Evolutionary conservation across 2,888 invertebrate genomes (phyloP).

Genomic region (Nemotelus pantherinus): DNA sequence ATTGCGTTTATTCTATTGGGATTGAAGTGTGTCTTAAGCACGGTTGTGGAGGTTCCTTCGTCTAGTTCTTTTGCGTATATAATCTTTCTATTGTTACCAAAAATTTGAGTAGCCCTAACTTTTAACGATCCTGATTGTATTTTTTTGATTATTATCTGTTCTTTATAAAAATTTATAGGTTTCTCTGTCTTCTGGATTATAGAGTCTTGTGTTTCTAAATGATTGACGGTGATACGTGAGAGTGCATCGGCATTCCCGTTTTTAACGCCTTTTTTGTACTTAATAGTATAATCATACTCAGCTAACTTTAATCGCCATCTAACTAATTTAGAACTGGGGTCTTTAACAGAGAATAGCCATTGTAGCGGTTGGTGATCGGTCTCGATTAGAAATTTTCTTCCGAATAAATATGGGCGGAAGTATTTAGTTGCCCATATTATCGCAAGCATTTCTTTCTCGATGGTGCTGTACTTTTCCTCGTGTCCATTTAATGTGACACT

Average conservation of each 20-base stretch:
- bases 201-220: too few relatives aligned
- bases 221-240: too few relatives aligned
- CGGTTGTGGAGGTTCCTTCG: background rate
- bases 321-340: constrained; percentile 59
- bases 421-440: constrained; percentile 59
- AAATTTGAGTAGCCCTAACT: background rate
- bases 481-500: constrained; percentile 50
- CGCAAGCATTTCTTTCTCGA: constrained; percentile 55
- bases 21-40: background rate
- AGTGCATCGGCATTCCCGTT: constrained; percentile 49
- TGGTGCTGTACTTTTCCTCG: constrained; percentile 27
- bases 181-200: too few relatives aligned
- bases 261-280: constrained; percentile 50
- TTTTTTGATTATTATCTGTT: background rate
- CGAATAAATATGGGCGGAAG: constrained; percentile 58
- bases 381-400: constrained; percentile 58
- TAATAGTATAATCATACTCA: constrained; percentile 54
- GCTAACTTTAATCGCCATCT: constrained; percentile 58
- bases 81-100: background rate
- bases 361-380: constrained; percentile 61
- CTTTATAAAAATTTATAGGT: background rate
- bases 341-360: constrained; percentile 60
- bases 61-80: background rate
- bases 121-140: background rate
- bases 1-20: background rate